Evolutionary conservation across 2,113 vertebrate species (phyloP).

Genomic region (Prunella fulvescens): DNA sequence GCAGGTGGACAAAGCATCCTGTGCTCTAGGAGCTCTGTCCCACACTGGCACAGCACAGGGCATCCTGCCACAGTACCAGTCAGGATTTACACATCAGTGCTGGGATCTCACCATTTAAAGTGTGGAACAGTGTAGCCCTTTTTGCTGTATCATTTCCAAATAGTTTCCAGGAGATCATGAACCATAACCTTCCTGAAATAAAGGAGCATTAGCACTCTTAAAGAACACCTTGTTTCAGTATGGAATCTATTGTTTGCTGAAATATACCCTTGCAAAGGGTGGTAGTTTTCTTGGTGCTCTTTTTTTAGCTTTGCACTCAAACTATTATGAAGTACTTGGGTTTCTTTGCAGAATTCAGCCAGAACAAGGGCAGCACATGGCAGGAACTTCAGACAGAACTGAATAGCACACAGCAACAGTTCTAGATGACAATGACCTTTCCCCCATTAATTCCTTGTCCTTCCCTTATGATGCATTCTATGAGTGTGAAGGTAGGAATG

Average conservation of each 20-base stretch:
- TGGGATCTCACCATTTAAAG: neutral
- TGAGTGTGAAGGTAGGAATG: neutral
- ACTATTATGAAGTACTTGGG: neutral
- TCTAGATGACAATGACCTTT: neutral
- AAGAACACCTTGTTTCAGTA: neutral
- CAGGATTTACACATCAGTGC: neutral
- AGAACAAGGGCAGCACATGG: neutral
- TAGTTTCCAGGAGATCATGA: neutral
- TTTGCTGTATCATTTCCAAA: neutral
- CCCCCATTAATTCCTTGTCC: neutral
- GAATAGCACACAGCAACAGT: neutral
- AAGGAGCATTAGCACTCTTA: neutral
- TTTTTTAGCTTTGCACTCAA: neutral
- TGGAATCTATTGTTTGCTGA: constrained; percentile 3
- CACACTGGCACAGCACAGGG: neutral
- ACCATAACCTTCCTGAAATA: constrained; percentile 32
- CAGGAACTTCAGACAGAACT: neutral
- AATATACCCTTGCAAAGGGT: neutral
- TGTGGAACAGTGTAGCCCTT: neutral
- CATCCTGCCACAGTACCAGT: neutral
- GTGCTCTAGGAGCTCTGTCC: neutral
- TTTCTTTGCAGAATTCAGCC: neutral
- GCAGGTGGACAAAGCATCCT: neutral
- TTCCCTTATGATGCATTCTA: neutral
- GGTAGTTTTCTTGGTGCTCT: neutral